A percentile compares a stretch with the other conserved stretches of the same genome.
phyloP scores from a whole-genome alignment of 2,888 invertebrate genomes.

The Noctua janthe region DNA sequence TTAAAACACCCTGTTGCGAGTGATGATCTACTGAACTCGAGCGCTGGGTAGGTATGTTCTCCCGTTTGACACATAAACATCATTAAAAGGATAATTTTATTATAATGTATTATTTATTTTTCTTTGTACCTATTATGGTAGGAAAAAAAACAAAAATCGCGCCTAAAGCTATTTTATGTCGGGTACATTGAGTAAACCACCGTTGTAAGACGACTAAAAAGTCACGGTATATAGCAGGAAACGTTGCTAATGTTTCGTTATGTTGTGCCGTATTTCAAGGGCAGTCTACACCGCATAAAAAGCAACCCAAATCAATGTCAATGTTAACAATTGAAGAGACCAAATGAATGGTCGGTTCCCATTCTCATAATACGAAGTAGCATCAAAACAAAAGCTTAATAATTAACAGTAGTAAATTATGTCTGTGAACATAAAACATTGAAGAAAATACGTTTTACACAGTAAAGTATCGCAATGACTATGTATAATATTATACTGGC shows the following conservation, averaged over 20 bases:
- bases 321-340: not conserved
- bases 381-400: not conserved
- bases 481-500: not conserved
- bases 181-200: too few species aligned
- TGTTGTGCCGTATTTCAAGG: not conserved
- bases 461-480: not conserved
- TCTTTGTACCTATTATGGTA: too few species aligned
- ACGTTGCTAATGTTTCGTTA: not conserved
- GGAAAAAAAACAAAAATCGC: too few species aligned
- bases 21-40: too few species aligned
- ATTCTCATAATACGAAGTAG: not conserved
- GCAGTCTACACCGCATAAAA: not conserved
- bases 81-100: too few species aligned
- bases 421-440: not conserved
- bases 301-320: constrained; percentile 27
- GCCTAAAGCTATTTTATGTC: too few species aligned
- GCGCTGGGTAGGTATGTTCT: too few species aligned
- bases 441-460: not conserved
- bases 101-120: too few species aligned
- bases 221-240: too few species aligned
- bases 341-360: not conserved
- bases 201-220: too few species aligned
- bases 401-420: not conserved
- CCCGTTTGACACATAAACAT: too few species aligned
- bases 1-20: too few species aligned